These are phyloP conservation scores for Dicycla oo DNA, from an alignment of 2,888 invertebrate species.

Conservation along the genomic window DNA sequence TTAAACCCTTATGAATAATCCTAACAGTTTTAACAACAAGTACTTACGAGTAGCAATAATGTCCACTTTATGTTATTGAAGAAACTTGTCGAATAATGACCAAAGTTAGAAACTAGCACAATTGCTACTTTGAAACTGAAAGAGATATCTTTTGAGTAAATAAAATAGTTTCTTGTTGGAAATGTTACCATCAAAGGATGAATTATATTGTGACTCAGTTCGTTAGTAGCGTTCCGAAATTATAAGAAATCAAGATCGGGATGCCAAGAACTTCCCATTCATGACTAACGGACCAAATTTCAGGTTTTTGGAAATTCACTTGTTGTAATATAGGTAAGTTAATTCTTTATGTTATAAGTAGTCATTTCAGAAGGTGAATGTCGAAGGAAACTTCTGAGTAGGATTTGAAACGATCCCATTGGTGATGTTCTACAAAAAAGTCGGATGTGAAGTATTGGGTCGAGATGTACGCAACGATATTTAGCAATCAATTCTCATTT, in stretches of 20 bases:
- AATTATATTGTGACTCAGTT: conserved; percentile 19
- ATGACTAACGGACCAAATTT: background rate
- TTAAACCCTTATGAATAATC: background rate
- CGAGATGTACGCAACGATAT: too few relatives aligned
- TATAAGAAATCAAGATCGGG: background rate
- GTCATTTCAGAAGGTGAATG: background rate
- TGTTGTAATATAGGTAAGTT: too few relatives aligned
- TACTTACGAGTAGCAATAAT: background rate
- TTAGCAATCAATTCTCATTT: background rate
- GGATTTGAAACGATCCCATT: background rate
- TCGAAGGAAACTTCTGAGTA: background rate
- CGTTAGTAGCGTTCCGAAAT: conserved; percentile 1
- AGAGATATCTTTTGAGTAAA: conserved; percentile 37
- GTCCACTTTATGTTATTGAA: conserved; percentile 6
- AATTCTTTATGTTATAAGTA: background rate
- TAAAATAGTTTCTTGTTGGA: conserved; percentile 24
- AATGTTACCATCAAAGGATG: conserved; percentile 21
- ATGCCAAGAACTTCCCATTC: background rate
- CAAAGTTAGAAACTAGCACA: conserved; percentile 28
- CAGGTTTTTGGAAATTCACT: background rate
- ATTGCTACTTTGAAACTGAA: conserved; percentile 19
- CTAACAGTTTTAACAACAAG: conserved; percentile 12
- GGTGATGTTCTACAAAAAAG: background rate
- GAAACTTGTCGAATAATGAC: conserved; percentile 40
- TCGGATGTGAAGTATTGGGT: background rate